A percentile compares a stretch with the other conserved stretches of the same genome.
Conservation (phyloP, 2,113 vertebrate species). For the Austrofundulus limnaeus region DNA sequence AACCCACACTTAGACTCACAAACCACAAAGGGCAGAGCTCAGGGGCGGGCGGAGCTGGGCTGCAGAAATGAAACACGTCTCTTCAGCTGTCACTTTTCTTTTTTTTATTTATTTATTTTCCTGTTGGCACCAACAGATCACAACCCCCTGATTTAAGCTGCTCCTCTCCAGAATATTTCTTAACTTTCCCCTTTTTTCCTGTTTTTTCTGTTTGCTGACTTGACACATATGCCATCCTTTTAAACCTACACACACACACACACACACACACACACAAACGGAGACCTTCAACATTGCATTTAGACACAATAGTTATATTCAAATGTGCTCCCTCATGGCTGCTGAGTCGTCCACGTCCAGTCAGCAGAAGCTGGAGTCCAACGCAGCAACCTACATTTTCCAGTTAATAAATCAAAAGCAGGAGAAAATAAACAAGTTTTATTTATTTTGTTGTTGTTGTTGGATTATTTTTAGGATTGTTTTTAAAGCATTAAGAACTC, state of each 20-base stretch:
- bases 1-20: slow-evolving; percentile 10
- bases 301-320: slow-evolving; percentile 61
- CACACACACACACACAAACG: slow-evolving; percentile 31
- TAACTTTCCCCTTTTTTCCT: slow-evolving; percentile 31
- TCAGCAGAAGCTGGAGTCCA: slow-evolving; percentile 63
- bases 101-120: neutral
- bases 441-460: slow-evolving; percentile 23
- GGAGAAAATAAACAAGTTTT: slow-evolving; percentile 51
- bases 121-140: slow-evolving; percentile 39
- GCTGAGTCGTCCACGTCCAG: slow-evolving; percentile 45
- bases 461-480: slow-evolving; percentile 35
- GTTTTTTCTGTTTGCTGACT: slow-evolving; percentile 62
- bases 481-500: slow-evolving; percentile 9
- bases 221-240: slow-evolving; percentile 49
- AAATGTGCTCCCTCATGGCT: slow-evolving; percentile 58
- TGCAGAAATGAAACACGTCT: slow-evolving; percentile 53
- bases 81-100: slow-evolving; percentile 39
- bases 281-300: slow-evolving; percentile 32
- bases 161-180: slow-evolving; percentile 40
- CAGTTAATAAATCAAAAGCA: slow-evolving; percentile 59
- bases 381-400: slow-evolving; percentile 64
- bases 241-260: slow-evolving; percentile 44
- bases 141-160: slow-evolving; percentile 11
- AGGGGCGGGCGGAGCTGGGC: slow-evolving; percentile 25
- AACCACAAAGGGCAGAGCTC: slow-evolving; percentile 42